These are phyloP conservation scores for Micoletzkya japonica DNA, from an alignment of 2,888 invertebrate genomes.

Conservation along the genomic window DNA sequence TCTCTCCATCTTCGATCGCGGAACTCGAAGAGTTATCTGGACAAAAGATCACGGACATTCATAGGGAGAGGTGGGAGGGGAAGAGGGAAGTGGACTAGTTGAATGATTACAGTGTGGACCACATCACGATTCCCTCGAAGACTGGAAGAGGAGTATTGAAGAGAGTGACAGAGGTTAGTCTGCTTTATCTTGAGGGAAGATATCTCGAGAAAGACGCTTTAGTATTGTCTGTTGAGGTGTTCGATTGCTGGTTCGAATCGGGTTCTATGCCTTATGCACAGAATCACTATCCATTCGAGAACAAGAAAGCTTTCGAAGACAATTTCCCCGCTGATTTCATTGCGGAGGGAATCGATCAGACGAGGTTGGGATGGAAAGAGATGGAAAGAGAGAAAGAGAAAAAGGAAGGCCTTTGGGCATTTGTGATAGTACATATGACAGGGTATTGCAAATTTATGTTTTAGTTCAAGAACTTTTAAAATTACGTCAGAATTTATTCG, in stretches of 20 bases:
- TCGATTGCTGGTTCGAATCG: slow-evolving; percentile 99
- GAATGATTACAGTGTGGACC: slow-evolving; percentile 75
- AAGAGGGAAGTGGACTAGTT: not conserved
- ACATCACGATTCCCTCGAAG: slow-evolving; percentile 86
- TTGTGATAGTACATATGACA: not conserved
- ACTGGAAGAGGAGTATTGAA: slow-evolving; percentile 82
- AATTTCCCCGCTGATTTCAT: slow-evolving; percentile 98
- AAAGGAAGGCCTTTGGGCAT: not conserved
- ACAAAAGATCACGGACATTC: slow-evolving; percentile 81
- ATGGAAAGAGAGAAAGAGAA: too few relatives aligned
- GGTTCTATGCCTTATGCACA: slow-evolving; percentile 99
- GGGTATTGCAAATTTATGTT: slow-evolving; percentile 42
- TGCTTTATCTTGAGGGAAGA: not conserved
- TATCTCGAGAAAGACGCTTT: not conserved
- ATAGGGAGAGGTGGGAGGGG: slow-evolving; percentile 77
- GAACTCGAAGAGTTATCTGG: slow-evolving; percentile 85
- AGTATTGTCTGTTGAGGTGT: slow-evolving; percentile 69
- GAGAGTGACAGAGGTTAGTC: slow-evolving; percentile 78
- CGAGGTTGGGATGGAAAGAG: slow-evolving; percentile 16
- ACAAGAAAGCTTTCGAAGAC: slow-evolving; percentile 76
- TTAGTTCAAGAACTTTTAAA: not conserved
- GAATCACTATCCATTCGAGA: slow-evolving; percentile 92
- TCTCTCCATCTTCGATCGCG: slow-evolving; percentile 89
- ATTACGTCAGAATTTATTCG: slow-evolving; percentile 35
- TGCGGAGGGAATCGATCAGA: slow-evolving; percentile 78